phyloP scores from a whole-genome alignment of 2,888 invertebrate species.

The Allygus modestus region DNA sequence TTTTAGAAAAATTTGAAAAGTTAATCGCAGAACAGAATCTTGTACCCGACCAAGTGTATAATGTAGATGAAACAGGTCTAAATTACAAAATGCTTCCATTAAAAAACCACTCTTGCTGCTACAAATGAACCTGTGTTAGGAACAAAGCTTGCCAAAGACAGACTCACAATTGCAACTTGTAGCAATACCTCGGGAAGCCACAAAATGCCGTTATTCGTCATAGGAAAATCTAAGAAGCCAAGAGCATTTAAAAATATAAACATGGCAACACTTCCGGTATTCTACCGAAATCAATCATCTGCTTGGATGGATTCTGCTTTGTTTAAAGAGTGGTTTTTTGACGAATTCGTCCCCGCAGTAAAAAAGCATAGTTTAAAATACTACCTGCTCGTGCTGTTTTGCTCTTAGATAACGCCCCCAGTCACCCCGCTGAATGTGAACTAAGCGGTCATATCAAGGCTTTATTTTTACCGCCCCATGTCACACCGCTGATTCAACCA shows the following conservation, averaged over 20 bases:
- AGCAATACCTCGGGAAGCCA: constrained; percentile 59
- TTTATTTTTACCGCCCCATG: constrained; percentile 67
- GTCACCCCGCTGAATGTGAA: constrained; percentile 59
- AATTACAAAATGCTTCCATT: constrained; percentile 44
- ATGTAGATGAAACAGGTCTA: constrained; percentile 39
- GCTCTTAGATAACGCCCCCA: constrained; percentile 65
- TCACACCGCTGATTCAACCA: constrained; percentile 68
- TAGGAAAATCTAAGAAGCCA: constrained; percentile 63
- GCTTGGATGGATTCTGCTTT: constrained; percentile 65
- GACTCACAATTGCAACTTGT: constrained; percentile 54
- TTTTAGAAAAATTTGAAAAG: constrained; percentile 47
- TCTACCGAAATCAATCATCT: constrained; percentile 56
- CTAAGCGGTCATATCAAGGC: constrained; percentile 9
- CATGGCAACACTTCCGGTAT: constrained; percentile 53
- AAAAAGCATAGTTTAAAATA: constrained; percentile 33
- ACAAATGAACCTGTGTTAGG: constrained; percentile 39
- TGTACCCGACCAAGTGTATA: constrained; percentile 1
- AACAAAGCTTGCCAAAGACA: constrained; percentile 38
- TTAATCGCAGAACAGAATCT: background rate
- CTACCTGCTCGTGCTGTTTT: constrained; percentile 65
- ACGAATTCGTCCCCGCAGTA: constrained; percentile 67
- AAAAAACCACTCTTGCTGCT: constrained; percentile 39
- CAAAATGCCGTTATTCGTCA: constrained; percentile 59
- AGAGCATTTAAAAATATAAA: constrained; percentile 65
- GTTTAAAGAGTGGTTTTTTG: constrained; percentile 64